Percentiles rank a stretch among this genome's conserved stretches.
phyloP scores from a whole-genome alignment of 64 coral and sea anemone genomes.

The Dendronephthya gigantea region DNA sequence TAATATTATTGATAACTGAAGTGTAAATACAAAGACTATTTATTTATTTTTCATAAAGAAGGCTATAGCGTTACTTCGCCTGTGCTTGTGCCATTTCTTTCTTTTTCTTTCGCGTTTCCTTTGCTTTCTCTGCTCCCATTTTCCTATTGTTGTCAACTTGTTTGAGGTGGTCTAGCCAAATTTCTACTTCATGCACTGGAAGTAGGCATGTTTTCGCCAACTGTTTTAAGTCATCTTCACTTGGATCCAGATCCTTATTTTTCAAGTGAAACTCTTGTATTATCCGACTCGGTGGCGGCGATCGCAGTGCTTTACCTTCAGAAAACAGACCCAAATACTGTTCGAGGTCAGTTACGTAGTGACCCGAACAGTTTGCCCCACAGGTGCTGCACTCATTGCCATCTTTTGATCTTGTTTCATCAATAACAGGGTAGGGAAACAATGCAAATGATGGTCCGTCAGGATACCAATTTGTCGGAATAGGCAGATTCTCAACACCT shows the following conservation, averaged over 20 bases:
- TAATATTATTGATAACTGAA: background rate
- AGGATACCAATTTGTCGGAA: conserved; percentile 24
- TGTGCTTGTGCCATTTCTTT: background rate
- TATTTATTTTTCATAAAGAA: too few relatives aligned
- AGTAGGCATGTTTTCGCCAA: conserved; percentile 12
- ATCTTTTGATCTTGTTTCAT: background rate
- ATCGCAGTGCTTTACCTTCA: conserved; percentile 26
- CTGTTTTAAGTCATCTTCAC: background rate
- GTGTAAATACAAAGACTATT: background rate
- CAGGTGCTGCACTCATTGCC: conserved; percentile 11
- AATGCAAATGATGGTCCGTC: conserved; percentile 4
- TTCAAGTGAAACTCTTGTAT: conserved; percentile 18
- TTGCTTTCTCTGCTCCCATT: conserved; percentile 13
- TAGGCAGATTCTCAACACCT: background rate
- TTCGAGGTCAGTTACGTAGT: conserved; percentile 18
- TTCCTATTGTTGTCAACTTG: conserved; percentile 10
- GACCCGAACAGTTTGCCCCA: conserved; percentile 7
- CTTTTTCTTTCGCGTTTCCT: background rate
- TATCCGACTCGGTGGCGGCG: conserved; percentile 19
- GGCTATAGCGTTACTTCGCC: background rate
- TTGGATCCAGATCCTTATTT: background rate
- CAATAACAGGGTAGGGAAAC: conserved; percentile 28
- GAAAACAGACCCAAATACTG: conserved; percentile 19
- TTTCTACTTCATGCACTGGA: background rate
- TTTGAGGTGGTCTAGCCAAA: conserved; percentile 3